Conservation (phyloP, 2,113 vertebrate genomes). For the Empidonax traillii region DNA sequence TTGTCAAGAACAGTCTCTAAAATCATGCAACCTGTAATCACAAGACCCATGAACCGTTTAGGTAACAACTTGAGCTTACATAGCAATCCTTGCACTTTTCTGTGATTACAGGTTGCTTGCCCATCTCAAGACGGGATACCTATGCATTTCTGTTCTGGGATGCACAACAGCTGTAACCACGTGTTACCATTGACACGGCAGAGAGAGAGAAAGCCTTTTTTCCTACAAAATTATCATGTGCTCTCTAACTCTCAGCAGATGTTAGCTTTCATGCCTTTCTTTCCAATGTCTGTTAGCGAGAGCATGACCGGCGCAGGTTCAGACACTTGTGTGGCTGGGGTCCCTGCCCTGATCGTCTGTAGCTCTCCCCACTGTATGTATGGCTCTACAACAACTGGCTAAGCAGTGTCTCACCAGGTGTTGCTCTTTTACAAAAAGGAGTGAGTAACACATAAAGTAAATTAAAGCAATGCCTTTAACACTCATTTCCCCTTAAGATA, state of each 20-base stretch:
- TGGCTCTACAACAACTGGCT: background rate
- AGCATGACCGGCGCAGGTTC: accelerated
- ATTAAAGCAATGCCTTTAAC: background rate
- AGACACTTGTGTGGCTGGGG: accelerated
- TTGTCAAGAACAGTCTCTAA: background rate
- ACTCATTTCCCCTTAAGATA: background rate
- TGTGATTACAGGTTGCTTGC: background rate
- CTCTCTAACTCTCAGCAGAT: background rate
- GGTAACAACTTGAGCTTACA: no score
- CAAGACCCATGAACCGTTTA: no score
- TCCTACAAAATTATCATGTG: background rate
- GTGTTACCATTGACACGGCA: accelerated
- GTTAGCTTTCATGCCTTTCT: background rate
- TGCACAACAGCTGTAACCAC: accelerated
- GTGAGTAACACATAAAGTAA: background rate
- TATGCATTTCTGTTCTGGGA: background rate
- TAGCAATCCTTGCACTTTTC: no score
- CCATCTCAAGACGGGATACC: background rate
- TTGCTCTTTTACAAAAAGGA: background rate
- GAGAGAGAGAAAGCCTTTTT: background rate
- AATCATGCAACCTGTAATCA: background rate
- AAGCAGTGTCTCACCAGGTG: background rate
- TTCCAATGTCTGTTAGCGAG: background rate
- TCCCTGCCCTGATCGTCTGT: background rate
- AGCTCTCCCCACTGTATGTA: accelerated